Conservation (phyloP, 2,888 invertebrate species). For the Chymomyza procnemis region DNA sequence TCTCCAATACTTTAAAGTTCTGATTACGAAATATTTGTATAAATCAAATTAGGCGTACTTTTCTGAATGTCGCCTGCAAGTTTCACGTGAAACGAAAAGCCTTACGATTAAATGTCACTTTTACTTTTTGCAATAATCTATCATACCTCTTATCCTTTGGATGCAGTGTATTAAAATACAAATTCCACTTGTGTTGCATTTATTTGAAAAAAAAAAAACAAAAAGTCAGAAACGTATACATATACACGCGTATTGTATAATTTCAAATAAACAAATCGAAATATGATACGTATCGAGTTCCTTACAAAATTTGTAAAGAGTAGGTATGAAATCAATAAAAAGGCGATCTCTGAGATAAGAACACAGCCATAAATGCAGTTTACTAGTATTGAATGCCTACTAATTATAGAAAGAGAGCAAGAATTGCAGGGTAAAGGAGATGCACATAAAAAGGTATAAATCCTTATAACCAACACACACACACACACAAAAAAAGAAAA, state of each 20-base stretch:
- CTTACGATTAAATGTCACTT: too few relatives aligned
- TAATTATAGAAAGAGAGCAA: conserved; percentile 29
- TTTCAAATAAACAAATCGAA: conserved; percentile 20
- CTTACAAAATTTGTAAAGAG: background rate
- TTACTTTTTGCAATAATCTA: too few relatives aligned
- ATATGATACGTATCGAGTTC: conserved; percentile 20
- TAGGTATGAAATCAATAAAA: conserved; percentile 46
- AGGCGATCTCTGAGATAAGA: conserved; percentile 12
- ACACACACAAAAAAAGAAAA: background rate
- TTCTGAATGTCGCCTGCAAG: too few relatives aligned
- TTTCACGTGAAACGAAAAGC: too few relatives aligned
- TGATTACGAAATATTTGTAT: too few relatives aligned
- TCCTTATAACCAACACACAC: background rate
- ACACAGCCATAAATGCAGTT: background rate
- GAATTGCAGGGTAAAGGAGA: background rate
- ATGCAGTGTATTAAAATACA: background rate
- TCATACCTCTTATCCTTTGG: too few relatives aligned
- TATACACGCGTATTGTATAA: background rate
- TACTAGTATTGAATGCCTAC: conserved; percentile 11
- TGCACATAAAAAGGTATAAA: background rate
- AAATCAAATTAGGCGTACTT: too few relatives aligned
- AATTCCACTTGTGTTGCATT: conserved; percentile 10
- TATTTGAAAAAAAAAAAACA: conserved; percentile 13
- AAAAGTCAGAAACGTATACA: background rate
- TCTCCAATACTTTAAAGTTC: too few relatives aligned